Evolutionary conservation across 2,797 vertebrate genomes (phyloP), one percentile per base, ranked within the genome.

Genomic region (Hippocampus kuda): DNA sequence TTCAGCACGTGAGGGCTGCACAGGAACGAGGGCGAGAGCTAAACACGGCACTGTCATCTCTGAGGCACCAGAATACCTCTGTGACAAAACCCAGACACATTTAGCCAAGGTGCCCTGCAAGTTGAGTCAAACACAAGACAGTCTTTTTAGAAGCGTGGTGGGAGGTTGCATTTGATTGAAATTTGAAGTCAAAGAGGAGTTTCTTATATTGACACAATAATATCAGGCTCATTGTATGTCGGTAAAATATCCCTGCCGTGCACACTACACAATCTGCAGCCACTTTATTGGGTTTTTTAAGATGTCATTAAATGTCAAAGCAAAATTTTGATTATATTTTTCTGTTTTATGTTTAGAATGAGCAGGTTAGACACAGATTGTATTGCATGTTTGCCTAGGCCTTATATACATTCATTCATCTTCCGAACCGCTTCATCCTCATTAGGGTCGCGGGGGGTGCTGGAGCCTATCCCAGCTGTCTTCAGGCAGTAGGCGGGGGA

Each of bases 1-100:
- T 82, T 49, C 68, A 9, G 79, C 83, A 85, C 77, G 79, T 86
- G 87, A 78, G 69, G 65, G 60, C 68, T 11, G 66, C 75, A 65
- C 67, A 64, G 71, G 73, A 70, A 79, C 73, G 74, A 78, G 73
- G 83, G 70, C 44, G 63, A 72, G 71, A 71, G 78, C 70, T 68
- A 81, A 79, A 77, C 75, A 77, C 68, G 71, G 64, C 51, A 26
- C 24, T 65, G 79, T 84, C 83, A 82, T 76, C 80, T 79, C 70
- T 67, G 46, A 83, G 74, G 75, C 76, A 81, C 72, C 69, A 70
- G 73, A 77, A 84, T 75, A 71, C 56, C 61, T 71, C 38, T 38
- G 68, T 69, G 84, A 90, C 71, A 71, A 68, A 79, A 72, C 26
- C 44, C 83, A 87, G 80, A 73, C 74, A 9, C 44, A 65, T 65